Evolutionary conservation across 2,797 vertebrate genomes (phyloP).

Genomic region (Onychomys arenicola): DNA sequence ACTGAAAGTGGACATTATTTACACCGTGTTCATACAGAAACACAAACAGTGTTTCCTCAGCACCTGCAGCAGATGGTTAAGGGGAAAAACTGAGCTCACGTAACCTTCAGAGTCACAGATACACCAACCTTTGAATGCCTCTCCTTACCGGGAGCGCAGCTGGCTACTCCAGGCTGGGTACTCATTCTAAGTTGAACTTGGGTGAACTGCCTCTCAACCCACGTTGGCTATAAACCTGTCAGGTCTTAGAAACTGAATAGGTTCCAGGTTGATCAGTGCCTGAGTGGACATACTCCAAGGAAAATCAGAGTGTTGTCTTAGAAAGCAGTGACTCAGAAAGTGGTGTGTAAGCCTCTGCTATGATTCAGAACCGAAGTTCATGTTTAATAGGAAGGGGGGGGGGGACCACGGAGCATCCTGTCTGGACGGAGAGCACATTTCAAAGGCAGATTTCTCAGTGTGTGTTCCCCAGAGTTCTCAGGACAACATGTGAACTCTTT

Average conservation of each 20-base stretch:
- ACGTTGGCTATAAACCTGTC: conserved; percentile 71
- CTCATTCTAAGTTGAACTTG: conserved; percentile 73
- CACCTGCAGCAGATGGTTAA: conserved; percentile 83
- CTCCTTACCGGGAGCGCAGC: conserved; percentile 52
- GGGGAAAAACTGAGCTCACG: conserved; percentile 82
- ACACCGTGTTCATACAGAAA: conserved; percentile 81
- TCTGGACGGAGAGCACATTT: conserved; percentile 3
- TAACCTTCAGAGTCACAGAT: conserved; percentile 81
- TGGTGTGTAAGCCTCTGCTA: conserved; percentile 1
- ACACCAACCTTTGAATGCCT: conserved; percentile 76
- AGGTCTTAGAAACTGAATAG: conserved; percentile 41
- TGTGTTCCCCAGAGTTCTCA: neutral
- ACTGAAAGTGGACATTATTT: conserved; percentile 84
- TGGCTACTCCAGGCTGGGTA: conserved; percentile 17
- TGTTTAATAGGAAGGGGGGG: neutral
- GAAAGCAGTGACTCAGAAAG: conserved; percentile 72
- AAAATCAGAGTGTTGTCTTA: conserved; percentile 74
- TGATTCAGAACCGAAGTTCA: conserved; percentile 35
- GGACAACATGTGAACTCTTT: neutral
- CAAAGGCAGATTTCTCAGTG: neutral
- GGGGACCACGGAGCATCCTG: neutral
- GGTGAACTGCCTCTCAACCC: conserved; percentile 60
- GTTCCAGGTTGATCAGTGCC: conserved; percentile 17
- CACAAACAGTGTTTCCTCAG: conserved; percentile 79
- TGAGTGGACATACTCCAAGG: conserved; percentile 61